Evolutionary conservation across 2,797 vertebrate species (phyloP), one percentile per base, ranked within the genome.

Genomic region (Urophycis tenuis): DNA sequence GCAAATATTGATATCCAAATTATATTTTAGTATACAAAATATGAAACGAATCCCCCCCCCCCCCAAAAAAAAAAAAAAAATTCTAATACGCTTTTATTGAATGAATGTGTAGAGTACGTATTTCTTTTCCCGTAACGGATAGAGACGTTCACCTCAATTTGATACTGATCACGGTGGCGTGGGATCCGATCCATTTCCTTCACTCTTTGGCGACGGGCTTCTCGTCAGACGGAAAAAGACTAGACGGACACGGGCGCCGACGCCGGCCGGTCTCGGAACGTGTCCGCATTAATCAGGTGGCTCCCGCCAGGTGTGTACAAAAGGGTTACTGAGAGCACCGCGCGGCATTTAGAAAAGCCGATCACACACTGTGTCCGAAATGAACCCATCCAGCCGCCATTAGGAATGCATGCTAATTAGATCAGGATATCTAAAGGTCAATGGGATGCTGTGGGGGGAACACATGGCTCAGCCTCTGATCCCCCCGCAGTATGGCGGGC

Each of bases 381-480:
- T 77, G 41, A 77, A 82, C 72, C 72, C 41, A 74, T n/a, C 49
- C 75, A 83, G 67, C 30, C 45, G 71, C 74, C 25, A 79, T 81
- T 80, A 82, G 73, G 41, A 19, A 71, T 41, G 67, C 80, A 82
- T 83, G 74, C 75, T 86, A 87, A 89, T 82, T 81, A 64, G 84
- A 84, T 80, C 9, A 2, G 72, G 80, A 79, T 69, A 87, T 81
- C 36, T 71, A 88, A 89, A 91, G 81, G 84, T 88, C 85, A 88
- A 77, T 77, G 77, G 33, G 71, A 88, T 85, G 77, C 82, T 83
- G 75, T 73, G 32, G 3, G 70, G 72, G 36, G 4, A 71, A 72
- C 53, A 75, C 53, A 74, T 78, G 78, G 71, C 74, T 84, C 49
- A 49, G 53, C 39, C 80, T 71, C 72, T 74, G 71, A 80, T 82